These are phyloP conservation scores for Phylloscopus collybita DNA, from an alignment of 2,797 vertebrate species.

Conservation along the genomic window DNA sequence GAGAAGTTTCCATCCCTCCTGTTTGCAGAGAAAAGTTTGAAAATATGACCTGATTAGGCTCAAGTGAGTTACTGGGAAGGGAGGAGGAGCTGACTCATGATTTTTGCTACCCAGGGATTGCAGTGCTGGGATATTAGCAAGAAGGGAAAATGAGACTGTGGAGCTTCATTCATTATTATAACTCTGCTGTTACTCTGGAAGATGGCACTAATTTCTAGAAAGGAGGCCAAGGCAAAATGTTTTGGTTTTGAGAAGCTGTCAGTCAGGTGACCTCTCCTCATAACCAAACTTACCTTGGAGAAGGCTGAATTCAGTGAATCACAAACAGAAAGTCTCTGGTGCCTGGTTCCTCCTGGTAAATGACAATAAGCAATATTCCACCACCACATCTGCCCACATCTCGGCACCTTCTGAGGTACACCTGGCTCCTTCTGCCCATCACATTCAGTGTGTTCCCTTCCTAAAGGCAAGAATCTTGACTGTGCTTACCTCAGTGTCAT, in stretches of 20 bases:
- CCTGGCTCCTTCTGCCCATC: neutral
- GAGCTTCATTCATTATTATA: neutral
- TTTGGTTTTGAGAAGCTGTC: neutral
- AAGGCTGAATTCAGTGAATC: rapidly evolving
- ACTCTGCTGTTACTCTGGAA: neutral
- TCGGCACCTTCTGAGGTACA: neutral
- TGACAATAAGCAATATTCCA: neutral
- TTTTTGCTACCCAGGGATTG: neutral
- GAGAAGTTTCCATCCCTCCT: constrained; percentile 39
- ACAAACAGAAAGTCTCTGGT: rapidly evolving
- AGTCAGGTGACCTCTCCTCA: neutral
- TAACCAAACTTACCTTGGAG: neutral
- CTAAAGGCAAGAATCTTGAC: neutral
- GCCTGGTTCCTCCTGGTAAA: neutral
- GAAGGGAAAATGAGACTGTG: neutral
- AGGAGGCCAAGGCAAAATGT: neutral
- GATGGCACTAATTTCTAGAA: neutral
- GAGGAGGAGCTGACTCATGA: constrained; percentile 51
- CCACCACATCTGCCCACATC: neutral
- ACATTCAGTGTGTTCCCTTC: neutral
- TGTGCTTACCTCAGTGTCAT: neutral
- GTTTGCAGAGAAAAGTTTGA: constrained; percentile 47
- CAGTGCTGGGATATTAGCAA: neutral
- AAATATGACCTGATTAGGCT: constrained; percentile 46
- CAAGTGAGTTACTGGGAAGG: neutral